phyloP scores from a whole-genome alignment of 2,888 invertebrate species.

The Tetragonula carbonaria region DNA sequence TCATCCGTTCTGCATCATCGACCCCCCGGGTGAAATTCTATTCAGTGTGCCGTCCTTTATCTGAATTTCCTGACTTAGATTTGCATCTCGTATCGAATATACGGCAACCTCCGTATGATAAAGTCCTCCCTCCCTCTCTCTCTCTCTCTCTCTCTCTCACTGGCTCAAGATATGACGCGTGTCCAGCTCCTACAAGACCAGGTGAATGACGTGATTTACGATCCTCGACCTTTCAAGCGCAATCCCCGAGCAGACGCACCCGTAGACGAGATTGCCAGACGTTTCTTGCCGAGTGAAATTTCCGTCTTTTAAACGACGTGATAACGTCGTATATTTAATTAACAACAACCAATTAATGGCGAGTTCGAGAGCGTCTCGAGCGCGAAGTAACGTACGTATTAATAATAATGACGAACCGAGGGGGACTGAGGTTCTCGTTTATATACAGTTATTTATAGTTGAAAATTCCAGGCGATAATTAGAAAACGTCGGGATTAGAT shows the following conservation, averaged over 20 bases:
- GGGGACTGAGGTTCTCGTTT: neutral
- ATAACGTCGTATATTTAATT: neutral
- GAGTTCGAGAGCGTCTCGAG: neutral
- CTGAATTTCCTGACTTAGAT: conserved; percentile 24
- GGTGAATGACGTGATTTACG: conserved; percentile 36
- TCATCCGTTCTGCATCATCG: conserved; percentile 7
- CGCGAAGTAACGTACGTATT: neutral
- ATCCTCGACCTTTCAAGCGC: conserved; percentile 21
- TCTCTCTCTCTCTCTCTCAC: too few species aligned
- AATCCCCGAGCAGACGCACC: neutral
- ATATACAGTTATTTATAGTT: neutral
- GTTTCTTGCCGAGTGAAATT: neutral
- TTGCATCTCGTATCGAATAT: conserved; percentile 39
- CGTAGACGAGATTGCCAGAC: neutral
- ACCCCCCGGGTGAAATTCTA: conserved; percentile 4
- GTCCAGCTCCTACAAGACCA: conserved; percentile 21
- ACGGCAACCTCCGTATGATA: conserved; percentile 32
- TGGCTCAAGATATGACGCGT: conserved; percentile 31
- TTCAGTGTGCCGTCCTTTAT: conserved; percentile 14
- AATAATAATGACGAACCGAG: neutral
- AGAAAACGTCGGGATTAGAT: neutral
- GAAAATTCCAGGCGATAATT: neutral
- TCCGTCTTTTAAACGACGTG: neutral
- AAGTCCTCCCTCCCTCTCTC: neutral
- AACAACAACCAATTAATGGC: neutral